Evolutionary conservation across 2,113 vertebrate species (phyloP), one percentile per base, ranked within the genome.

Genomic region (Clarias batrachus): DNA sequence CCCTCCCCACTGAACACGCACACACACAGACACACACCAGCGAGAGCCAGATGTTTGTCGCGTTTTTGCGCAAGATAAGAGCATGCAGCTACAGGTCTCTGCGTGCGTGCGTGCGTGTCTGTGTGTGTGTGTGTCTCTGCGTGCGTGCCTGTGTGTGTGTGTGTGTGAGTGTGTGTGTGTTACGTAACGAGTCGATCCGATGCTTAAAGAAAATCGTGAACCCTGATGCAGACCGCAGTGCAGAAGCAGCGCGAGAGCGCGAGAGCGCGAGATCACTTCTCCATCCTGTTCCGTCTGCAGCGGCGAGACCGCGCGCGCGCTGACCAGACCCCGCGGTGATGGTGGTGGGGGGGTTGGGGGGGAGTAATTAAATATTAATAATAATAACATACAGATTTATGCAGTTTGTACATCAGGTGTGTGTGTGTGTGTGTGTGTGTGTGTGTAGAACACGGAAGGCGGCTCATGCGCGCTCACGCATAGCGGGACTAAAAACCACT

Each of bases 261-360:
- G 37, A 41, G 37, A 41, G 48, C 66, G 16, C 57, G n/a, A 63
- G 60, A 68, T 57, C 25, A 68, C 79, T 66, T 82, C 71, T 74
- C 5, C 37, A 81, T 30, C 60, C 63, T 79, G 76, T 80, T 79
- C 48, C 41, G 80, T 68, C 33, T 66, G 76, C 54, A 12, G 77
- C 37, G 63, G 30, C 63, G 74, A 62, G 33, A 88, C 52, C 87
- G 78, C 87, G 88, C 27, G n/a, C 70, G 33, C 82, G 74, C 85
- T 48, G 48, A 48, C 48, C 48, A 48, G 48, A 48, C 48, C 48
- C 48, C 48, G 0, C 0, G 30, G 30, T 1, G 30, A 2, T 33
- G 30, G 30, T 33, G 30, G 30, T 33, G 30, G 30, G 48, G 7
- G 48, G 7, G 48, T 33, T 7, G 6, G 48, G 48, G 41, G 41